Conservation (phyloP, 2,888 invertebrate genomes). For the Erannis defoliaria region DNA sequence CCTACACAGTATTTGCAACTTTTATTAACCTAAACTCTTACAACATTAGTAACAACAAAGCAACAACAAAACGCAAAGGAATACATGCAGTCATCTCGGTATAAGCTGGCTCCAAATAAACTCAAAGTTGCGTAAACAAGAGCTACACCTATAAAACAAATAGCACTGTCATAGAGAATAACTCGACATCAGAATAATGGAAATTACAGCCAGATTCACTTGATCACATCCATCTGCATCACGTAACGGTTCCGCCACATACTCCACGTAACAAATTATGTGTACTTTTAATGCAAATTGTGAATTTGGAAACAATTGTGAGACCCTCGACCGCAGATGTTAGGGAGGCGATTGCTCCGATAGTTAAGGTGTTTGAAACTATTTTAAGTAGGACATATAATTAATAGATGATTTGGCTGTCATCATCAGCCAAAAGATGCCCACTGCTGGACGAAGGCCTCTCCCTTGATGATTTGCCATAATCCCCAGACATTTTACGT, state of each 20-base stretch:
- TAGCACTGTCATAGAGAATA: slow-evolving; percentile 28
- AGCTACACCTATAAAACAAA: slow-evolving; percentile 27
- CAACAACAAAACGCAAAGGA: no score
- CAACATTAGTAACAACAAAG: background rate
- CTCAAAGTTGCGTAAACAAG: slow-evolving; percentile 24
- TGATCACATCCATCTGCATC: slow-evolving; percentile 53
- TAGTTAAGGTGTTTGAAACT: background rate
- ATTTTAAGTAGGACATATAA: no score
- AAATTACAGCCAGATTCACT: slow-evolving; percentile 33
- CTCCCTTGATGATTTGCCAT: no score
- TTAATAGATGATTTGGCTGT: no score
- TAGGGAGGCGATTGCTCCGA: background rate
- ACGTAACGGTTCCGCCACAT: slow-evolving; percentile 54
- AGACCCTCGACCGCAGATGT: slow-evolving; percentile 26
- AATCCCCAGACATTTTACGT: no score
- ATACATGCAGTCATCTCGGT: background rate
- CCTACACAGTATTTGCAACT: no score
- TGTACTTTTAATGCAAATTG: slow-evolving; percentile 45
- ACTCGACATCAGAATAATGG: slow-evolving; percentile 30
- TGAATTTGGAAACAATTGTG: slow-evolving; percentile 49
- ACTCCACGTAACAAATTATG: slow-evolving; percentile 44
- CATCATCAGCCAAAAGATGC: no score
- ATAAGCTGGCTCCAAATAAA: background rate
- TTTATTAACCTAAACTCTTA: no score
- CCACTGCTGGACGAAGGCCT: no score